Evolutionary conservation across 2,888 invertebrate genomes (phyloP).

Genomic region (Dryobotodes eremita): DNA sequence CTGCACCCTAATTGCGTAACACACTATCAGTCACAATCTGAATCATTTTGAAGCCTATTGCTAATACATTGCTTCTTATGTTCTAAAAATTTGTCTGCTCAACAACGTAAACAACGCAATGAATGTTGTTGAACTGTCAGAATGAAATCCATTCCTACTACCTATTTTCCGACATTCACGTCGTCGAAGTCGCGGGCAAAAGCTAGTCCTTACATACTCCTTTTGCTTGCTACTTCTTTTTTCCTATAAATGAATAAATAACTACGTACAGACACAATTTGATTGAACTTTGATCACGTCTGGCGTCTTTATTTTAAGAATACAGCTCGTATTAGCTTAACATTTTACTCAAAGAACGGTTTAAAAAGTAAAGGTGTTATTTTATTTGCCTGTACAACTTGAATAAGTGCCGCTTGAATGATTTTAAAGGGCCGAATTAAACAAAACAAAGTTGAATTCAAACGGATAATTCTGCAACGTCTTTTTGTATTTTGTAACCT

Average conservation of each 20-base stretch:
- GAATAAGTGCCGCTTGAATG: constrained; percentile 29
- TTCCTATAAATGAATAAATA: background rate
- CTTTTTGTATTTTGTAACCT: constrained; percentile 41
- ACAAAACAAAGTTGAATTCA: constrained; percentile 47
- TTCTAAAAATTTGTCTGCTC: too few species aligned
- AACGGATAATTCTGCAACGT: constrained; percentile 34
- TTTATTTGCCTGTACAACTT: constrained; percentile 34
- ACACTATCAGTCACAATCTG: too few species aligned
- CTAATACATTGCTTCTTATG: too few species aligned
- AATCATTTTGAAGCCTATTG: too few species aligned
- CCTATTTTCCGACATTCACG: too few species aligned
- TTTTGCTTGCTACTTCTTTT: too few species aligned
- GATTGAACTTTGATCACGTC: background rate
- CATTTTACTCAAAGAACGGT: constrained; percentile 27
- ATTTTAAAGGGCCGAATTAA: constrained; percentile 49
- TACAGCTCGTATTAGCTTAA: background rate
- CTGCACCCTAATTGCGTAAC: too few species aligned
- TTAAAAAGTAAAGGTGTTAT: constrained; percentile 31
- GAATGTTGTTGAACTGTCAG: too few species aligned
- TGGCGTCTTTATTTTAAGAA: constrained; percentile 6
- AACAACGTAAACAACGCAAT: too few species aligned
- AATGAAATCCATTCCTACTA: too few species aligned
- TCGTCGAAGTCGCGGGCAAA: too few species aligned
- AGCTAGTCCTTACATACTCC: too few species aligned
- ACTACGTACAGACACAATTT: background rate